Evolutionary conservation across 2,888 invertebrate species (phyloP), one percentile per base, ranked within the genome.

Genomic region (Ennomos fuscantarius): DNA sequence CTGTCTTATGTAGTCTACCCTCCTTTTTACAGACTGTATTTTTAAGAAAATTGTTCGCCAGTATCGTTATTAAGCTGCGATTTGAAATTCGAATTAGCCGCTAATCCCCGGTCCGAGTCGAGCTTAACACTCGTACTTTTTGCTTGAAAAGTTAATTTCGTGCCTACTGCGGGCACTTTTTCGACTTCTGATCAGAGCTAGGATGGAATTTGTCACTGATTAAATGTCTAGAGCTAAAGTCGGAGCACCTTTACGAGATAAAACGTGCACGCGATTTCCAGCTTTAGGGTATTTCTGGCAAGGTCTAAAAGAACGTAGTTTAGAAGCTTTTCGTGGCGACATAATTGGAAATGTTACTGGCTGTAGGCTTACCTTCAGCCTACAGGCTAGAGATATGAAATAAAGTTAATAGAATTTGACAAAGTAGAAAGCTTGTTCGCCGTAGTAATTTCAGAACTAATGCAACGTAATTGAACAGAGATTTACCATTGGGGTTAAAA

Each of bases 141-240:
- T 75, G 73, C 72, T 66, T 33, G 15, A 35, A 51, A 55, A 48
- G 48, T 41, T 52, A 57, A 61, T 54, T 51, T 61, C 47, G 54
- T 77, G 73, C 74, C 68, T 73, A 73, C 72, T 71, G 63, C 66
- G 63, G 70, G 67, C 72, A 70, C 67, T 79, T 80, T 77, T 74
- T 72, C 67, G 62, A 69, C 62, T 66, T 64, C 58, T 61, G 57
- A 63, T 65, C 55, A 55, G 57, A 58, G 56, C 58, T 50, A 48
- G 51, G 53, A 47, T 60, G 51, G 57, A 64, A 55, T 66, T 68
- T 59, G 55, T 55, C 63, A 62, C 57, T 59, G 60, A 62, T 66
- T 63, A 61, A 61, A 64, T 59, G 50, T 58, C 57, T 59, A 58
- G 47, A 39, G 58, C 52, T 48, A 55, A 62, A 56, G 37, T 32